A percentile compares a stretch with the other conserved stretches of the same genome.
phyloP scores from a whole-genome alignment of 23 tunicate species.

The Halocynthia roretzi region DNA sequence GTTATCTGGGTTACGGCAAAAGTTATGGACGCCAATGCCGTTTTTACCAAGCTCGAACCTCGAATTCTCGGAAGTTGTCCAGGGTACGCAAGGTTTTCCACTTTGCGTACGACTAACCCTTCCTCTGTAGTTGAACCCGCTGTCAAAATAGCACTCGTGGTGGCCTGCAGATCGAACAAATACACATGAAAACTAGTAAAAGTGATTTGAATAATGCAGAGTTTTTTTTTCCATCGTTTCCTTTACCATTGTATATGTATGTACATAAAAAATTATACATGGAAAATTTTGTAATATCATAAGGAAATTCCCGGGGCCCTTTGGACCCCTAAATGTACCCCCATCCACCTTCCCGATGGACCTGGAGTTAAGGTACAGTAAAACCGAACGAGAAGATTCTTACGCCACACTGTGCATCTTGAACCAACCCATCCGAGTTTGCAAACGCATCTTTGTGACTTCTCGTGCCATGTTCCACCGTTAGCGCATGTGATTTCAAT shows the following conservation, averaged over 20 bases:
- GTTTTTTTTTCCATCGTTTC: background rate
- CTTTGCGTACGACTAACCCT: conserved; percentile 24
- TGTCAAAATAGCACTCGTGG: conserved; percentile 47
- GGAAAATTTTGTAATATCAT: too few species aligned
- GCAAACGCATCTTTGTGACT: conserved; percentile 4
- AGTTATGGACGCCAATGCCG: conserved; percentile 40
- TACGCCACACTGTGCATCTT: conserved; percentile 14
- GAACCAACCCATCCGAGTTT: conserved; percentile 12
- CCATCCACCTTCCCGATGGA: too few species aligned
- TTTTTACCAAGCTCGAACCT: conserved; percentile 22
- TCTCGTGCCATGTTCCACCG: conserved; percentile 10
- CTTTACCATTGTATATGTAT: background rate
- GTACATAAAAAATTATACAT: background rate
- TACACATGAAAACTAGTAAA: background rate
- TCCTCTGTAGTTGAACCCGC: conserved; percentile 37
- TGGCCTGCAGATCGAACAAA: conserved; percentile 5
- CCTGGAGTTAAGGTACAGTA: too few species aligned
- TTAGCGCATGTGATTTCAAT: background rate
- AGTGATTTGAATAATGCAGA: background rate
- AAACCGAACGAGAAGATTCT: background rate
- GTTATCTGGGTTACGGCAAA: conserved; percentile 47
- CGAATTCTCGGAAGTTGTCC: conserved; percentile 39
- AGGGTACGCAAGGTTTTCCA: conserved; percentile 30
- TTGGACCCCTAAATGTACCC: too few species aligned
- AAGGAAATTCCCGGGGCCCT: too few species aligned